A percentile compares a stretch with the other conserved stretches of the same genome.
Conservation (phyloP, 2,113 vertebrate genomes). For the Thunnus thynnus region DNA sequence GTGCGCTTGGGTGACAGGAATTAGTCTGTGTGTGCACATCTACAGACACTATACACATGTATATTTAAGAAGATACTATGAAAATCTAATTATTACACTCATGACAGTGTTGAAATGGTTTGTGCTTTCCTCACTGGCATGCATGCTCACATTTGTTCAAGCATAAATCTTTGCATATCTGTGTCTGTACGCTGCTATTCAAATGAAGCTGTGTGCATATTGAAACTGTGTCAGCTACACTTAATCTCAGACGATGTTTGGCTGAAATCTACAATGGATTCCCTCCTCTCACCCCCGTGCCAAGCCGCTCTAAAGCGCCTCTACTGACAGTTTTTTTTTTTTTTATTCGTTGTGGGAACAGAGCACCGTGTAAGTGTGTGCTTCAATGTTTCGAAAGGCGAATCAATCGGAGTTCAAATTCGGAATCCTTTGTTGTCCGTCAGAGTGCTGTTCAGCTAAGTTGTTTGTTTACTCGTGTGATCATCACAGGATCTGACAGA, state of each 20-base stretch:
- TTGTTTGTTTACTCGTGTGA: constrained; percentile 57
- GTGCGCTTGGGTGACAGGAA: background rate
- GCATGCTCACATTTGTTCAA: background rate
- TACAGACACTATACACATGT: background rate
- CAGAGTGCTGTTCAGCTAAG: constrained; percentile 33
- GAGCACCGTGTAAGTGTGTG: background rate
- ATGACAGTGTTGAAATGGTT: background rate
- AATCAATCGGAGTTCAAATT: constrained; percentile 58
- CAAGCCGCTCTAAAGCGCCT: constrained; percentile 34
- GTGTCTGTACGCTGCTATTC: constrained; percentile 7
- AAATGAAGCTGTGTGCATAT: background rate
- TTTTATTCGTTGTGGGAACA: constrained; percentile 20
- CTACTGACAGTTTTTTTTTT: constrained; percentile 25
- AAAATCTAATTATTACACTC: background rate
- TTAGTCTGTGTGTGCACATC: background rate
- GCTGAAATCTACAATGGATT: constrained; percentile 30
- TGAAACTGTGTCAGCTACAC: constrained; percentile 28
- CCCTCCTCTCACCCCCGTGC: constrained; percentile 6
- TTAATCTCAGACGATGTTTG: constrained; percentile 35
- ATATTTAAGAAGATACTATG: background rate
- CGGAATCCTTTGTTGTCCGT: constrained; percentile 36
- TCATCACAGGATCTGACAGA: constrained; percentile 66
- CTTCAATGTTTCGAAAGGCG: constrained; percentile 39
- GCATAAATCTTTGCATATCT: background rate
- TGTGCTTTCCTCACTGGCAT: constrained; percentile 7